Base-by-base conservation (phyloP, 1,140 invertebrate species). In the Aphis gossypii region DNA sequence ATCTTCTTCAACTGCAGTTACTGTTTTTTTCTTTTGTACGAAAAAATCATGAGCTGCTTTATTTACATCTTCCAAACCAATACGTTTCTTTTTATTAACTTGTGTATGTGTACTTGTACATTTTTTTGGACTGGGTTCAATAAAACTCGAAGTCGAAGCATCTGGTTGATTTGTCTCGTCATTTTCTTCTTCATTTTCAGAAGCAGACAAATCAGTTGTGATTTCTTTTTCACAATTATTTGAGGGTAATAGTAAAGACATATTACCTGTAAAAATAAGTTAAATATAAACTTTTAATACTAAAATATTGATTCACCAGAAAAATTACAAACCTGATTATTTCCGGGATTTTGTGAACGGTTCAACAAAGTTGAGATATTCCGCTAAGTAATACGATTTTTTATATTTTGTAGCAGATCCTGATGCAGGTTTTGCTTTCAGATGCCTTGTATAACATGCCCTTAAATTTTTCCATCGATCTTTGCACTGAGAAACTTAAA, bases 381-480 rank as follows among this genome's bases (percentile, higher is more conserved):
- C 83, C 35, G 83, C 83, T 44, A 93, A 87, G 23, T 93, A 93
- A 56, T 87, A 87, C 1, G 82, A n/a, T 25, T 93, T 93, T 87
- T 93, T 93, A 1, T 25, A 44, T 46, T 56, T 84, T 44, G 20
- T 83, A 86, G 46, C 92, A 21, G 23, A 82, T 93, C 86, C 56
- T 14, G 82, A 35, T 25, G 83, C 51, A 41, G 86, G 35, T 46
- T 82, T 44, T 54, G 23, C n/a, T 60, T 93, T 93, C 4, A 93
- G 44, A 30, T 93, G 83, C 6, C 51, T 48, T 38, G 92, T 87
- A 14, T 56, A 93, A 14, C 60, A 93, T 30, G 83, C 92, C 21
- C 83, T 48, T 56, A 93, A 44, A 86, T 93, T 93, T 56, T 93
- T 93, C 83, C 83, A 93, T 86, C 82, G n/a, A n/a, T 93, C 92